Conservation (phyloP, 2,113 vertebrate genomes). For the Crotalus horridus region DNA sequence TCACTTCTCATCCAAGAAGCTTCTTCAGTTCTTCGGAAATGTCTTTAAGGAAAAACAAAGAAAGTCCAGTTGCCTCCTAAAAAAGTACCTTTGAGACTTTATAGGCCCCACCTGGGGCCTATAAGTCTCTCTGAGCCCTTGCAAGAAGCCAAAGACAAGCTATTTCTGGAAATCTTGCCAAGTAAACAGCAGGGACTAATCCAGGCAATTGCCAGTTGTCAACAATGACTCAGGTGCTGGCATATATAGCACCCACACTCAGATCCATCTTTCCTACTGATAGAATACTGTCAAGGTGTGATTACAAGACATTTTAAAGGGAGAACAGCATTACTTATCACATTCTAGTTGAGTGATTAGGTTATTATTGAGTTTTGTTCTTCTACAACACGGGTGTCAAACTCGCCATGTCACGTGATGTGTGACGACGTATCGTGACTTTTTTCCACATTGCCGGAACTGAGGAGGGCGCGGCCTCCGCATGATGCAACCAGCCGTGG, state of each 20-base stretch:
- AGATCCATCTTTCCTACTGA: not conserved
- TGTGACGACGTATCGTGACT: fast-evolving
- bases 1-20: no score
- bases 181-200: not conserved
- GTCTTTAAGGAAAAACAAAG: no score
- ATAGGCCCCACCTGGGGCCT: not conserved
- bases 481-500: no score
- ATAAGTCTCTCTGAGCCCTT: not conserved
- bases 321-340: not conserved
- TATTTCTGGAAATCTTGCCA: not conserved
- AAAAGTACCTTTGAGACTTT: no score
- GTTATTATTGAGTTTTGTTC: not conserved
- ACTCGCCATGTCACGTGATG: fast-evolving
- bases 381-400: not conserved
- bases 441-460: no score
- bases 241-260: not conserved
- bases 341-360: not conserved
- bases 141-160: not conserved
- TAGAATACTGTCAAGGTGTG: not conserved
- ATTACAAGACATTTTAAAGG: not conserved
- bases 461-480: no score
- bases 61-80: no score
- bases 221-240: not conserved
- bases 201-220: not conserved
- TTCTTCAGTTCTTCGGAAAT: not conserved